A percentile compares a stretch with the other conserved stretches of the same genome.
phyloP scores from a whole-genome alignment of 2,797 vertebrate genomes.

The Falco novaeseelandiae region DNA sequence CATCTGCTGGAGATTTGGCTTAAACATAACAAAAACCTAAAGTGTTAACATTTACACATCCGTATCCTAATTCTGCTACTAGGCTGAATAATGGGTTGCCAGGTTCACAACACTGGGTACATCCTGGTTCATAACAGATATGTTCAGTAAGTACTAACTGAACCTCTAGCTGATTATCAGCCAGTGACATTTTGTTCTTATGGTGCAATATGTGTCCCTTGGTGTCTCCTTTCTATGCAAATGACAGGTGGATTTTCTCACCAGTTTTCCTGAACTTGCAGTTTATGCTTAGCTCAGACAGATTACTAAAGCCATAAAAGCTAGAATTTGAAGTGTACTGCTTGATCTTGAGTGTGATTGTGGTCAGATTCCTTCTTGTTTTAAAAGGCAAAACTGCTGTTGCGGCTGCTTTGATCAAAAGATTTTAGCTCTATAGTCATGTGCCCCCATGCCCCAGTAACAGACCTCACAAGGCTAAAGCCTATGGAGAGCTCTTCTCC shows the following conservation, averaged over 20 bases:
- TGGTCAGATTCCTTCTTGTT: not conserved
- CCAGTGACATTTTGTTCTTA: not conserved
- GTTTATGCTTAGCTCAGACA: not conserved
- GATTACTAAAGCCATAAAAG: not conserved
- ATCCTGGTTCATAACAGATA: not conserved
- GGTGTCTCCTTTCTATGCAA: not conserved
- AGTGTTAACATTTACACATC: not conserved
- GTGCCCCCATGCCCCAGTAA: not conserved
- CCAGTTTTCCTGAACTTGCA: not conserved
- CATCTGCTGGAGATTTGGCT: not conserved
- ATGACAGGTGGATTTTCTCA: not conserved
- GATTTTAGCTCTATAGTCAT: not conserved
- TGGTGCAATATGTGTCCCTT: not conserved
- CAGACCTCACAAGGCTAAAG: not conserved
- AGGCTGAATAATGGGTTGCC: not conserved
- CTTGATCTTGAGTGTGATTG: not conserved
- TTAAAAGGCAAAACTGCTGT: not conserved
- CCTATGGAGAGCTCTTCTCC: not conserved
- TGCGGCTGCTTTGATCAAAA: not conserved
- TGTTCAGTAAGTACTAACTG: not conserved
- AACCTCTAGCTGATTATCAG: not conserved
- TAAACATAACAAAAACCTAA: not conserved
- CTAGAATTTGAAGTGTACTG: not conserved
- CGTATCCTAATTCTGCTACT: not conserved
- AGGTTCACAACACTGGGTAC: rapidly evolving